A percentile compares a stretch with the other conserved stretches of the same genome.
These are phyloP conservation scores for Lophotis ruficrista DNA, from an alignment of 2,113 vertebrate genomes.

Conservation along the genomic window DNA sequence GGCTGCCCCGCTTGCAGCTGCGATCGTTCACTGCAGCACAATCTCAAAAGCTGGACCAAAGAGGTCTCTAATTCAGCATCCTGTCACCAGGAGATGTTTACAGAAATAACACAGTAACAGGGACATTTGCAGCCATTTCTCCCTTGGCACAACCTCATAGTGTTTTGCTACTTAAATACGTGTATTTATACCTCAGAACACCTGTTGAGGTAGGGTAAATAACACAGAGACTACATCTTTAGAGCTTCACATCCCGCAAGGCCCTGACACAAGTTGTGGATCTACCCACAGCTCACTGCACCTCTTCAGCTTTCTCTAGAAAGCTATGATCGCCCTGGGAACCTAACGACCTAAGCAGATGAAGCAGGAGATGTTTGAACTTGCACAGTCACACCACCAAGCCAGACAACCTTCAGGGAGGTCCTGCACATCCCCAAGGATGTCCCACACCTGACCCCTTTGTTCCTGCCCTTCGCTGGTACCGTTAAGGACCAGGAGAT, in stretches of 20 bases:
- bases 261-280: background rate
- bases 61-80: too few relatives aligned
- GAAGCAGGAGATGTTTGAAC: rapidly evolving
- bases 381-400: background rate
- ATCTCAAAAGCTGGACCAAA: background rate
- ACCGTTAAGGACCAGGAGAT: background rate
- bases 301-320: background rate
- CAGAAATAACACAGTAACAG: background rate
- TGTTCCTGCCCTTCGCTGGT: background rate
- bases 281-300: background rate
- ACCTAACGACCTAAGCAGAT: rapidly evolving
- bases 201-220: background rate
- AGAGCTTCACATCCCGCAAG: background rate
- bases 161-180: background rate
- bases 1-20: background rate
- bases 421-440: background rate
- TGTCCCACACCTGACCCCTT: background rate
- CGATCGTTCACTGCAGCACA: rapidly evolving
- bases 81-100: background rate
- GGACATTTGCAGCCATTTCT: background rate
- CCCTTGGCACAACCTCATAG: background rate
- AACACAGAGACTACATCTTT: background rate
- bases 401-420: background rate
- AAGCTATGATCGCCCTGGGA: background rate
- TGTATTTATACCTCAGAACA: background rate